phyloP scores from a whole-genome alignment of 2,113 vertebrate genomes.

The Todiramphus chloris region DNA sequence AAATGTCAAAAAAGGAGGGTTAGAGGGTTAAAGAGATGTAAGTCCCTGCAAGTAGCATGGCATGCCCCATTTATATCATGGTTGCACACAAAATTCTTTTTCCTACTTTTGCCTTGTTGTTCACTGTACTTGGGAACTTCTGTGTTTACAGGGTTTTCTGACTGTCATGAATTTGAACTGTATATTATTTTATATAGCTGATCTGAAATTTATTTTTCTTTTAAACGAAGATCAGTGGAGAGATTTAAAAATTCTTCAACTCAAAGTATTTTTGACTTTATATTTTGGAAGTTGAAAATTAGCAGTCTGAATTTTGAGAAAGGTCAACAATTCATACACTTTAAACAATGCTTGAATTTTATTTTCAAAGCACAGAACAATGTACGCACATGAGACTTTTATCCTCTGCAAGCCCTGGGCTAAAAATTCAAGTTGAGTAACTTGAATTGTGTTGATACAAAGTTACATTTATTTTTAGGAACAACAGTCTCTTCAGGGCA shows the following conservation, averaged over 20 bases:
- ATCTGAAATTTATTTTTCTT: neutral
- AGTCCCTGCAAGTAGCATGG: neutral
- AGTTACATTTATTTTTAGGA: constrained; percentile 40
- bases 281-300: neutral
- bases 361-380: neutral
- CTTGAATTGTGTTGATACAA: constrained; percentile 19
- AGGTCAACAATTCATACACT: neutral
- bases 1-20: neutral
- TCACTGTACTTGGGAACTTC: neutral
- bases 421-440: constrained; percentile 30
- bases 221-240: neutral
- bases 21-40: neutral
- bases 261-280: neutral
- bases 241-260: neutral
- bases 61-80: neutral
- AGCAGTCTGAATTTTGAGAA: neutral
- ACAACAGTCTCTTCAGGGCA: neutral
- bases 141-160: neutral
- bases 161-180: neutral
- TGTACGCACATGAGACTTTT: neutral
- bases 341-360: neutral
- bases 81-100: neutral
- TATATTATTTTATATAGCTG: neutral
- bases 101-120: neutral
- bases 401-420: neutral